Base-by-base conservation (phyloP, 2,888 invertebrate species). In the Cataglyphis cursor region DNA sequence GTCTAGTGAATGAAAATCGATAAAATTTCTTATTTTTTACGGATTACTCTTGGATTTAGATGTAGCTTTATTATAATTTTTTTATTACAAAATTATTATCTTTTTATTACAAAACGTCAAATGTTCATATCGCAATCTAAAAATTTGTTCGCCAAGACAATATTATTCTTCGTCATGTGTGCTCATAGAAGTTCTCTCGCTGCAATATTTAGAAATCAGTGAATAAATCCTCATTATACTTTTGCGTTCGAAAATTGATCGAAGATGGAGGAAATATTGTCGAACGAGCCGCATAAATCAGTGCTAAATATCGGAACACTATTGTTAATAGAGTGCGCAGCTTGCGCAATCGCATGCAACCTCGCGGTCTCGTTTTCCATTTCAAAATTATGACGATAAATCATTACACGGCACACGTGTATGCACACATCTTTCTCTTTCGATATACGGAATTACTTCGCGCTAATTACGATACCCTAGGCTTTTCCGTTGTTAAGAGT, bases 351-450 rank as follows among this genome's bases (percentile, higher is more conserved):
- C 28, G 54, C 38, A 31, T 38, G 64, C 64, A 21, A 21, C 24
- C 18, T 35, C 62, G 51, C 51, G 31, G 68, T 80, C 44, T 48
- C 59, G 35, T 80, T 70, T 59, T 35, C 59, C 57, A 80, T 70
- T 80, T 68, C 68, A 80, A 80, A 80, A 80, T 80, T 80, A 35
- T 41, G 31, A 41, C 78, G 35, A 70, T 80, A 80, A 80, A 80
- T 70, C 70, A 31, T 15, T 12, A 24, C 21, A 21, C 35, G 15
- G 8, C 31, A 4, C n/a, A 51, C 18, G 21, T 10, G n/a, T 12
- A 41, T 10, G 2, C 28, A 68, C 9, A 31, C 28, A 9, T 18
- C 9, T 15, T 18, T 8, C 48, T 48, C 44, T 48, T 15, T 48
- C n/a, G 1, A n/a, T 24, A 8, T 2, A 8, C 68, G 0, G 0